Base-by-base conservation (phyloP, 2,888 invertebrate genomes). In the Aphidius colemani region DNA sequence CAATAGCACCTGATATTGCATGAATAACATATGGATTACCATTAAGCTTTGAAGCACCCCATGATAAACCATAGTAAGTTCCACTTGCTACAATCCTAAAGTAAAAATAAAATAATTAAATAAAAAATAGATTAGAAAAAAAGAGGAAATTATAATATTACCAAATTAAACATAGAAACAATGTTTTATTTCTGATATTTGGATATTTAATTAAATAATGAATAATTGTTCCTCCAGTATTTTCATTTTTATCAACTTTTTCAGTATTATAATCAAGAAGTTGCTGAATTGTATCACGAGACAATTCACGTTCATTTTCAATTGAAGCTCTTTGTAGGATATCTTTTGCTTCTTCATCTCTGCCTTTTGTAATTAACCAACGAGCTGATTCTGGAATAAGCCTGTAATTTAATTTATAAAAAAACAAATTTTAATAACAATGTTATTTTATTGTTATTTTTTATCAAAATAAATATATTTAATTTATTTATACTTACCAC, bases 101-200 rank as follows among this genome's bases (percentile, higher is more conserved):
- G 61, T 63, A 30, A 30, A 30, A 30, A 30, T 0, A 30, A 30
- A 30, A 30, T 11, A 11, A 10, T 3, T 7, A 13, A 30, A 30
- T 30, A 3, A 5, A 30, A 18, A 53, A 40, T 48, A 10, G 10
- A 43, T 43, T 3, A 51, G 41, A 53, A 53, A 55, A 13, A 13
- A 7, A 49, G 58, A 44, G 40, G 41, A 46, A 66, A 50, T 11
- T 50, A 53, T 80, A 82, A 53, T 80, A 82, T 78, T 84, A 88
- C 92, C 92, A 92, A 76, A 89, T 89, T 76, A 89, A 90, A 81
- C 90, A 90, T 68, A 91, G 86, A 61, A 90, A 84, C n/a, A 89
- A 77, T 45, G 88, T 87, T 74, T 88, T 89, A 68, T 85, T 86
- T 65, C 88, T 84, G 53, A 91, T 82, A 75, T 88, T 89, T 1